Evolutionary conservation across 2,113 vertebrate species (phyloP).

Genomic region (Hydrochoerus hydrochaeris): DNA sequence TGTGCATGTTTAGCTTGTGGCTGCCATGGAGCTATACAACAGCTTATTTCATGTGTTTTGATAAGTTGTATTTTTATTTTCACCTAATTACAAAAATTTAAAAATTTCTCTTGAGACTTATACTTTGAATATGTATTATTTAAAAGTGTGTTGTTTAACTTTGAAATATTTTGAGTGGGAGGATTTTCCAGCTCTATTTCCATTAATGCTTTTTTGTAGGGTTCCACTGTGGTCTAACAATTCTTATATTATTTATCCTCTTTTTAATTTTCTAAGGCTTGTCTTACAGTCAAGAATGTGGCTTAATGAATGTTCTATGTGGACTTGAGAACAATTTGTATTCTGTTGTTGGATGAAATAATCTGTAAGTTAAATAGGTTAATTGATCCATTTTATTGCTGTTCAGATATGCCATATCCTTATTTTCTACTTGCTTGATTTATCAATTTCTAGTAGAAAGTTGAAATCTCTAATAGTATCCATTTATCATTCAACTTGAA

Average conservation of each 20-base stretch:
- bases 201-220: background rate
- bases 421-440: slow-evolving; percentile 10
- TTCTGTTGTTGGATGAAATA: background rate
- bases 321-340: background rate
- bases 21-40: background rate
- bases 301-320: background rate
- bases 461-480: background rate
- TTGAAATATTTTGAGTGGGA: background rate
- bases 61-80: background rate
- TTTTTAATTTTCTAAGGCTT: background rate
- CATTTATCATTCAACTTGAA: slow-evolving; percentile 6
- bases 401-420: background rate
- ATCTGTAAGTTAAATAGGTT: background rate
- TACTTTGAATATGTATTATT: background rate
- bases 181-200: background rate
- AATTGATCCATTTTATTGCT: background rate
- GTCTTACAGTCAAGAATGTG: background rate
- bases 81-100: background rate
- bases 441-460: background rate
- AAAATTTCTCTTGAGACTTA: background rate
- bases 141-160: background rate
- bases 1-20: background rate
- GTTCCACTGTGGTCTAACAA: background rate
- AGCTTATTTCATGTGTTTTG: background rate
- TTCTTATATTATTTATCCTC: background rate